A percentile compares a stretch with the other conserved stretches of the same genome.
phyloP scores from a whole-genome alignment of 2,797 vertebrate genomes.

The Melopsittacus undulatus region DNA sequence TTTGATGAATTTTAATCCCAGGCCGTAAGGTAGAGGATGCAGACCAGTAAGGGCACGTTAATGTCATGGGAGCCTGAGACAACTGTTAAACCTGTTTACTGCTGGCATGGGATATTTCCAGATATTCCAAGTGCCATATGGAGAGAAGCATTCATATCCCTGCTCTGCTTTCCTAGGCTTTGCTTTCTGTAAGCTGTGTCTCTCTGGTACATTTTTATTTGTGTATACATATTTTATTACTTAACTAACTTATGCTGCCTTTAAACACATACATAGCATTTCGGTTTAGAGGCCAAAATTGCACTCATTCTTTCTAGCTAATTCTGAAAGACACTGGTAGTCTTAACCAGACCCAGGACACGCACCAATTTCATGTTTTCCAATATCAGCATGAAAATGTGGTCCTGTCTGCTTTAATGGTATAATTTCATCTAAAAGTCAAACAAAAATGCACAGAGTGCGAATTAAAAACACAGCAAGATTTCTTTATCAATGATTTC shows the following conservation, averaged over 20 bases:
- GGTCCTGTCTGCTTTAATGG: not conserved
- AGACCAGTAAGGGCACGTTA: not conserved
- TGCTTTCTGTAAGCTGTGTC: not conserved
- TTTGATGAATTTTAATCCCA: conserved; percentile 1
- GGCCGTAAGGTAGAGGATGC: conserved; percentile 5
- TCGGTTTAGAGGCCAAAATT: not conserved
- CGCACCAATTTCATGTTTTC: not conserved
- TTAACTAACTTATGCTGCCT: not conserved
- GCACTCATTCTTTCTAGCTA: not conserved
- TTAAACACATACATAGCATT: not conserved
- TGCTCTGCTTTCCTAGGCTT: conserved; percentile 26
- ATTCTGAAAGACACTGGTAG: not conserved
- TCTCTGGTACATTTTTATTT: conserved; percentile 2
- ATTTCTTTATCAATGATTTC: not conserved
- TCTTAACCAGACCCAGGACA: not conserved
- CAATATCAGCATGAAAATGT: not conserved
- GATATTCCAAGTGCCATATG: conserved; percentile 65
- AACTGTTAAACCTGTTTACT: not conserved
- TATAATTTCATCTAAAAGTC: not conserved
- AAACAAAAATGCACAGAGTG: not conserved
- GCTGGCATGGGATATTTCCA: conserved; percentile 7
- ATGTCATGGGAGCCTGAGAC: not conserved
- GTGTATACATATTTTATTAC: not conserved
- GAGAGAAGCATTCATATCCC: conserved; percentile 64
- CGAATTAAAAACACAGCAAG: not conserved